Evolutionary conservation across 2,113 vertebrate species (phyloP).

Genomic region (Sorex araneus): DNA sequence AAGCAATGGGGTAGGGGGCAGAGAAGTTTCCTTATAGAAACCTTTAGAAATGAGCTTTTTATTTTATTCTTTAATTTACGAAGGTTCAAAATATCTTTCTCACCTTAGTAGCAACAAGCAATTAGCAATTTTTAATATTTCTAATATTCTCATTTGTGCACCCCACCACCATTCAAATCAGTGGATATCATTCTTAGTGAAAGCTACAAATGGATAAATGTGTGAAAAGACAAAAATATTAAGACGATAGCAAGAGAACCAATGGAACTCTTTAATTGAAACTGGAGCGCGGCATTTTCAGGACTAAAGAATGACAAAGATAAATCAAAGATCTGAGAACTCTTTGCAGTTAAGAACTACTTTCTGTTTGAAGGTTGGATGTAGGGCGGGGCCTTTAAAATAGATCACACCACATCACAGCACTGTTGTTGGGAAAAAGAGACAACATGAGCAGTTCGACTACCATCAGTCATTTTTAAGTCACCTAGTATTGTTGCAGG

Average conservation of each 20-base stretch:
- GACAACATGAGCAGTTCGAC: too few species aligned
- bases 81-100: too few species aligned
- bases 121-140: conserved; percentile 47
- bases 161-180: background rate
- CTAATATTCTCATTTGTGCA: too few species aligned
- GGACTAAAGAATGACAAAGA: background rate
- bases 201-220: background rate
- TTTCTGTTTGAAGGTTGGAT: background rate
- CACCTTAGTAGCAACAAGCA: background rate
- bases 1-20: background rate
- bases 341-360: fast-evolving
- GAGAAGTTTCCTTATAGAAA: background rate
- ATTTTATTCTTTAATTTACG: conserved; percentile 14
- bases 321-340: background rate
- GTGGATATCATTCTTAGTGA: background rate
- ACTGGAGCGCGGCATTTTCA: background rate
- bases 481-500: background rate
- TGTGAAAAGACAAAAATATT: background rate
- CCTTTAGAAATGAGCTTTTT: background rate
- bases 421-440: background rate
- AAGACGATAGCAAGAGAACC: background rate
- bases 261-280: background rate
- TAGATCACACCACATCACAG: background rate
- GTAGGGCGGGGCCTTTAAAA: background rate
- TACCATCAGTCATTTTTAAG: background rate